These are phyloP conservation scores for Macrophya alboannulata DNA, from an alignment of 2,888 invertebrate species.

Conservation along the genomic window DNA sequence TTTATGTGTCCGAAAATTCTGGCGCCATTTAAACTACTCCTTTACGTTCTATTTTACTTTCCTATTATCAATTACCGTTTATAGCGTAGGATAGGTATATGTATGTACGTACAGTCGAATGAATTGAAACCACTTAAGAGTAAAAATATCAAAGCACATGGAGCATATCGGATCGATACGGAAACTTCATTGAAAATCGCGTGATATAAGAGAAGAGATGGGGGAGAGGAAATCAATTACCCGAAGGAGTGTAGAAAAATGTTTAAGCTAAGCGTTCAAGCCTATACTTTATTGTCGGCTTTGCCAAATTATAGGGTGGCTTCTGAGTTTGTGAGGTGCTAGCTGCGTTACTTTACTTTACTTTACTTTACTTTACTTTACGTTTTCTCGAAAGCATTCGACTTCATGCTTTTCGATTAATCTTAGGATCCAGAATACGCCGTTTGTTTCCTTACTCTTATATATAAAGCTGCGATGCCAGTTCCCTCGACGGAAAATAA, in stretches of 20 bases:
- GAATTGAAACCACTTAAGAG: constrained; percentile 60
- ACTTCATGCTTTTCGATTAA: constrained; percentile 47
- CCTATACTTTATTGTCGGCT: constrained; percentile 52
- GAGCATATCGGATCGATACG: constrained; percentile 55
- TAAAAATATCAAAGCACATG: constrained; percentile 54
- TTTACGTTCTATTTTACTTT: background rate
- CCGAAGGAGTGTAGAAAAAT: constrained; percentile 53
- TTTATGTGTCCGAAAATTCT: constrained; percentile 5
- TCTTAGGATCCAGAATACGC: constrained; percentile 19
- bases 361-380: background rate
- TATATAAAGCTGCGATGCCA: background rate
- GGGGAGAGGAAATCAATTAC: constrained; percentile 67
- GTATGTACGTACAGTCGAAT: constrained; percentile 58
- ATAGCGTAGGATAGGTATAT: no score
- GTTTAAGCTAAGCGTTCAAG: constrained; percentile 54
- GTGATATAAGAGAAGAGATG: constrained; percentile 60
- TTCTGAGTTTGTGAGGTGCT: constrained; percentile 35
- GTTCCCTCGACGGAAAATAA: background rate
- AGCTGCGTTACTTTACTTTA: constrained; percentile 1
- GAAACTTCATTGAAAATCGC: constrained; percentile 59
- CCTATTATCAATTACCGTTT: no score
- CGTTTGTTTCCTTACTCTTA: background rate
- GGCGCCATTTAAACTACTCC: background rate
- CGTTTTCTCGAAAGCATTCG: constrained; percentile 30
- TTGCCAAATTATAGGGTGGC: constrained; percentile 52